Conservation (phyloP, 2,797 vertebrate genomes). For the Centropyge bicolor region DNA sequence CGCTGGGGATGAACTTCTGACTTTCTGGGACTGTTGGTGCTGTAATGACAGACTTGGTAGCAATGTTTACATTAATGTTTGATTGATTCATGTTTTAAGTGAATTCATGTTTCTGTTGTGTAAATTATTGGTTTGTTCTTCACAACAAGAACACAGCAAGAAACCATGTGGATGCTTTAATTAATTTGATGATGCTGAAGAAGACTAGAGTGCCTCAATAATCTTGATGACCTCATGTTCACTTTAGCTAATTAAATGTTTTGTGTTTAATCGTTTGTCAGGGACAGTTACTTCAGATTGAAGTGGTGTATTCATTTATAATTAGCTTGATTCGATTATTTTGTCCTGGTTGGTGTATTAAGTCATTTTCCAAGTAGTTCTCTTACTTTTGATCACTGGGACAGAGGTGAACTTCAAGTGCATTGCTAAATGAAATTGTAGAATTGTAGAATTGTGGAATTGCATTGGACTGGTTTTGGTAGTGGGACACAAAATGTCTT, state of each 20-base stretch:
- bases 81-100: too few species aligned
- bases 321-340: background rate
- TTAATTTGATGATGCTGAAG: background rate
- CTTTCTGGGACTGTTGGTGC: background rate
- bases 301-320: background rate
- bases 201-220: background rate
- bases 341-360: background rate
- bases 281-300: background rate
- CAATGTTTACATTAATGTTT: background rate
- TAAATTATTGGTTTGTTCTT: background rate
- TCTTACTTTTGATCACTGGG: background rate
- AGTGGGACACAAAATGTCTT: background rate
- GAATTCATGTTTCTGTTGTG: background rate
- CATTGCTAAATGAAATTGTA: too few species aligned
- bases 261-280: background rate
- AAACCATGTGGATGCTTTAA: background rate
- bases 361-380: background rate
- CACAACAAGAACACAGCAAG: background rate
- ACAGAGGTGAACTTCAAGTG: too few species aligned
- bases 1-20: background rate
- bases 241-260: background rate
- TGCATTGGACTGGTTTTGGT: background rate
- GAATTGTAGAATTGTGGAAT: too few species aligned
- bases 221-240: background rate
- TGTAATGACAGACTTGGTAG: background rate